Evolutionary conservation across 2,888 invertebrate genomes (phyloP).

Genomic region (Epsilonema sp.): DNA sequence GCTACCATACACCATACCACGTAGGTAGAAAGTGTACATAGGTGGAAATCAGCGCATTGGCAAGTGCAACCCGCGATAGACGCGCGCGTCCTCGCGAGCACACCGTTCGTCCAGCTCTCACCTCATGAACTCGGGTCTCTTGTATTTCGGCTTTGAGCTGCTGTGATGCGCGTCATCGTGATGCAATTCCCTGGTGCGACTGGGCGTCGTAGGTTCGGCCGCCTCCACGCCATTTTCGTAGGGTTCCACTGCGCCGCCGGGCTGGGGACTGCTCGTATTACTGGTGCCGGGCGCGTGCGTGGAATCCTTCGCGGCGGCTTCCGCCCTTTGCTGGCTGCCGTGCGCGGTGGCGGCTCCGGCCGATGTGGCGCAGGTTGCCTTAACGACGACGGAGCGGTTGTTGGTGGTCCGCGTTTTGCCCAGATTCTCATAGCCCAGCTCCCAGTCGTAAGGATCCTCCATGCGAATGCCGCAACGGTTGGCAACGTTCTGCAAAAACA

Average conservation of each 20-base stretch:
- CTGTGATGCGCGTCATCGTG: not conserved
- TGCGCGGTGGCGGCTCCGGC: too few species aligned
- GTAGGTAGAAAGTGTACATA: too few species aligned
- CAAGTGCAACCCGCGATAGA: too few species aligned
- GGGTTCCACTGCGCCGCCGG: too few species aligned
- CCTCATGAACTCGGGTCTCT: constrained; percentile 27
- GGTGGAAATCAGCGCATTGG: too few species aligned
- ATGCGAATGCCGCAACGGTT: constrained; percentile 14
- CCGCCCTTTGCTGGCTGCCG: not conserved
- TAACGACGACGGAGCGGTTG: not conserved
- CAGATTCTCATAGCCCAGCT: constrained; percentile 25
- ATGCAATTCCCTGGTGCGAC: not conserved
- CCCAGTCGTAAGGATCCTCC: constrained; percentile 29
- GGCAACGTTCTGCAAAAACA: not conserved
- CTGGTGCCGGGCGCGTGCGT: constrained; percentile 26
- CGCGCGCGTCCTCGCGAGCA: too few species aligned
- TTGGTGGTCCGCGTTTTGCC: constrained; percentile 5
- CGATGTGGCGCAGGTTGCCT: too few species aligned
- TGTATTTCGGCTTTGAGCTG: constrained; percentile 23
- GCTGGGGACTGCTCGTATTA: too few species aligned
- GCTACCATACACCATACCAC: too few species aligned
- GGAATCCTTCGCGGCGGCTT: not conserved
- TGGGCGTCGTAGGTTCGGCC: too few species aligned
- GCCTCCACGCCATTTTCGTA: too few species aligned
- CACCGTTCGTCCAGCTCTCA: too few species aligned